Conservation (phyloP, 2,888 invertebrate species). For the Ectropis crepuscularia region DNA sequence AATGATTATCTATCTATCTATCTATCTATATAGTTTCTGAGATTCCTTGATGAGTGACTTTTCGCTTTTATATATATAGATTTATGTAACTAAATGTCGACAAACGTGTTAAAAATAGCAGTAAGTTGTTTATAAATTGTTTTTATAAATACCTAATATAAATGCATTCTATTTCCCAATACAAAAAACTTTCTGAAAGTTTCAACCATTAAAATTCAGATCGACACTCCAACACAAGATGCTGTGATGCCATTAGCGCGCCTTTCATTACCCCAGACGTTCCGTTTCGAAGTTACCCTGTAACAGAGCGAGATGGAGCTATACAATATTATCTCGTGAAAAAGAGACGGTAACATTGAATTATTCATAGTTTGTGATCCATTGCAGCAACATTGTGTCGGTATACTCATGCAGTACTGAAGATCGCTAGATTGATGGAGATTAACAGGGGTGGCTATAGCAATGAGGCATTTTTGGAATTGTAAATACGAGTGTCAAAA, state of each 20-base stretch:
- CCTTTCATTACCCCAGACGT: conserved; percentile 18
- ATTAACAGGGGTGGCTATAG: too few relatives aligned
- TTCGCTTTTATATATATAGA: too few relatives aligned
- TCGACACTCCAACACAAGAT: conserved; percentile 9
- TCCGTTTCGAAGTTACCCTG: conserved; percentile 24
- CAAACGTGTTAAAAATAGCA: too few relatives aligned
- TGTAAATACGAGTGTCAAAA: not conserved
- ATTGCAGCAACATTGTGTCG: conserved; percentile 54
- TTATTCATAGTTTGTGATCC: conserved; percentile 61
- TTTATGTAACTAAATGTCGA: too few relatives aligned
- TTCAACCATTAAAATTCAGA: conserved; percentile 11
- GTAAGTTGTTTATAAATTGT: too few relatives aligned
- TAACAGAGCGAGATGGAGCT: conserved; percentile 15
- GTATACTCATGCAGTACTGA: not conserved
- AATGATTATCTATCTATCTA: too few relatives aligned
- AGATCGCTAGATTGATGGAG: too few relatives aligned
- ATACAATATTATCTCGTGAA: conserved; percentile 30
- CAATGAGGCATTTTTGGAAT: not conserved
- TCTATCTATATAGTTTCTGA: too few relatives aligned
- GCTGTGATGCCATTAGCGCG: conserved; percentile 23
- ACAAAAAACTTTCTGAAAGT: not conserved
- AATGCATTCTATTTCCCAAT: too few relatives aligned
- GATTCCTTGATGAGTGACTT: too few relatives aligned
- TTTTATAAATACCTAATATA: too few relatives aligned
- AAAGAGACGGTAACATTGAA: conserved; percentile 51